These are phyloP conservation scores for Machaerirhynchus nigripectus DNA, from an alignment of 2,113 vertebrate species.

Conservation along the genomic window DNA sequence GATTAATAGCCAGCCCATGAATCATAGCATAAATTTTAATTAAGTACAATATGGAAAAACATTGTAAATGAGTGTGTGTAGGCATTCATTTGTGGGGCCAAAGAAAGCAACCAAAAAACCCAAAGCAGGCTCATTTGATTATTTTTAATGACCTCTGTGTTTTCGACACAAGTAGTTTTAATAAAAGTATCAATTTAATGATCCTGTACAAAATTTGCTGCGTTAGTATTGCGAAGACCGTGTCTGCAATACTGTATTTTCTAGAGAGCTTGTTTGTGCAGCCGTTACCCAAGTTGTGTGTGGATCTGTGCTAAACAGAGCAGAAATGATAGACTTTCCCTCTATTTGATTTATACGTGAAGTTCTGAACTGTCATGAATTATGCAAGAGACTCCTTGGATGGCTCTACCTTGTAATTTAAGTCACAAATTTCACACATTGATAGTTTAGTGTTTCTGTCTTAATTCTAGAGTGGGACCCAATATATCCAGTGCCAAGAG, in stretches of 20 bases:
- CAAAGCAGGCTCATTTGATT: not conserved
- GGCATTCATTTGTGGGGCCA: not conserved
- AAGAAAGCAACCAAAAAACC: not conserved
- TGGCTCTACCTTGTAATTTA: not conserved
- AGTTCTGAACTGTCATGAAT: slow-evolving; percentile 15
- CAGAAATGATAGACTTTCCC: not conserved
- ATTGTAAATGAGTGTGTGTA: not conserved
- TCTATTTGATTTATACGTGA: not conserved
- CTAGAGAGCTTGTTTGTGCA: not conserved
- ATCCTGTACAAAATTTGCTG: not conserved
- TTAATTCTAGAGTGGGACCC: not conserved
- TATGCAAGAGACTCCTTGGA: not conserved
- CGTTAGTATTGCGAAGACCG: not conserved
- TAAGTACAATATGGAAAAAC: not conserved
- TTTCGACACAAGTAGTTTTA: not conserved
- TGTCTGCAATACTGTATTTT: not conserved
- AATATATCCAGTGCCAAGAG: not conserved
- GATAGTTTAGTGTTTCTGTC: slow-evolving; percentile 5
- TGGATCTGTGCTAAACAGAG: not conserved
- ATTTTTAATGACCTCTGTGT: not conserved
- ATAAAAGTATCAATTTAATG: not conserved
- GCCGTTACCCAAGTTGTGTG: not conserved
- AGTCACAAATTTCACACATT: not conserved
- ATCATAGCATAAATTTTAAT: not conserved
- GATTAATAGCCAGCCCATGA: not conserved